These are phyloP conservation scores for Sebastes vulpes DNA, from an alignment of 2,797 vertebrate genomes.

Conservation along the genomic window DNA sequence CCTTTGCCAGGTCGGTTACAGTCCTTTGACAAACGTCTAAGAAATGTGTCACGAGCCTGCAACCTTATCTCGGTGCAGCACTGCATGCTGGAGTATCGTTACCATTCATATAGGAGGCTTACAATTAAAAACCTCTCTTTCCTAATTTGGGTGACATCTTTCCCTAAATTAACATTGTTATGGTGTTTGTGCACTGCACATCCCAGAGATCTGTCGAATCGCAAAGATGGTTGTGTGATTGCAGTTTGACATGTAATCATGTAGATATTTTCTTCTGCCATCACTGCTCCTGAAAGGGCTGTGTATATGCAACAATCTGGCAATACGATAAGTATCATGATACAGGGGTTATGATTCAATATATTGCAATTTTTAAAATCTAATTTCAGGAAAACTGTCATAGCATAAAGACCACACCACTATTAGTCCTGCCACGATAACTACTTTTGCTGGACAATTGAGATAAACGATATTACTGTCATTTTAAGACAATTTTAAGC, in stretches of 20 bases:
- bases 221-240: neutral
- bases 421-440: too few relatives aligned
- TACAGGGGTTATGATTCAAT: too few relatives aligned
- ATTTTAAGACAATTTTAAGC: too few relatives aligned
- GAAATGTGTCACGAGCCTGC: slow-evolving; percentile 1
- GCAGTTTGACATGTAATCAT: neutral
- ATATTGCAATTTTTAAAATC: too few relatives aligned
- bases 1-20: slow-evolving; percentile 29
- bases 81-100: neutral
- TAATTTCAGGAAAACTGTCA: neutral
- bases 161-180: neutral
- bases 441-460: too few relatives aligned
- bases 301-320: neutral
- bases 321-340: too few relatives aligned
- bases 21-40: slow-evolving; percentile 29
- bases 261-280: neutral
- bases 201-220: neutral
- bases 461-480: too few relatives aligned
- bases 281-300: neutral
- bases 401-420: neutral
- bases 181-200: neutral
- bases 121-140: neutral
- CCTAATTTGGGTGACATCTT: neutral
- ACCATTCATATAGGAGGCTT: neutral
- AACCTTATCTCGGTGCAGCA: neutral